These are phyloP conservation scores for Drosophila mojavensis DNA, from an alignment of 1,140 invertebrate genomes.

Conservation along the genomic window DNA sequence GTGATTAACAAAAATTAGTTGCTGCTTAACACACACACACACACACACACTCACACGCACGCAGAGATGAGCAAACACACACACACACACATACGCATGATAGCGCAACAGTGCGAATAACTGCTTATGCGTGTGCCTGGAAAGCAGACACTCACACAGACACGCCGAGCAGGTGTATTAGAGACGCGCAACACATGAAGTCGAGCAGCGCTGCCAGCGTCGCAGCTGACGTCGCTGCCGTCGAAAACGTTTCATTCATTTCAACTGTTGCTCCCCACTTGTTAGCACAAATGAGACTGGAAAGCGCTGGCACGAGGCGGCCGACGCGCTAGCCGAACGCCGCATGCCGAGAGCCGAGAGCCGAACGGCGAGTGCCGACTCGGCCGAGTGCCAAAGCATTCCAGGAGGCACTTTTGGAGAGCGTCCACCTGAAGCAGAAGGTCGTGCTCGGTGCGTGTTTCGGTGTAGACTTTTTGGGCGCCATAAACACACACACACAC, in stretches of 20 bases:
- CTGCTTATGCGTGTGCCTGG: constrained; percentile 17
- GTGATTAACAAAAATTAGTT: constrained; percentile 82
- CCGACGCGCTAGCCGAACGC: background rate
- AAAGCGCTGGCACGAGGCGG: constrained; percentile 20
- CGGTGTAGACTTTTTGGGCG: constrained; percentile 46
- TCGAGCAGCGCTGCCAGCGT: constrained; percentile 1
- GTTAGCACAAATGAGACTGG: constrained; percentile 66
- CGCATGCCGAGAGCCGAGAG: background rate
- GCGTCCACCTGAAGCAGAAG: constrained; percentile 14
- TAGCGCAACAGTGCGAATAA: constrained; percentile 58
- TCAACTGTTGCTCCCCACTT: constrained; percentile 80
- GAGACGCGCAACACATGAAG: constrained; percentile 73
- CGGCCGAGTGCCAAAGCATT: background rate
- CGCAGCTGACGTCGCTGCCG: constrained; percentile 27
- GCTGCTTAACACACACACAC: constrained; percentile 63
- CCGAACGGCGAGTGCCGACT: background rate
- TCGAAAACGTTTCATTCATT: constrained; percentile 68
- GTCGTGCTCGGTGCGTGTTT: constrained; percentile 12
- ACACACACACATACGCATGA: background rate
- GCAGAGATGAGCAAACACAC: constrained; percentile 14
- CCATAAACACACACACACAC: background rate
- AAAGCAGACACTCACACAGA: constrained; percentile 8
- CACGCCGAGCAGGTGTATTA: constrained; percentile 45
- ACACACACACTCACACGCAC: constrained; percentile 24
- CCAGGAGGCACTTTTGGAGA: constrained; percentile 44